Evolutionary conservation across 2,888 invertebrate genomes (phyloP), one percentile per base, ranked within the genome.

Genomic region (Crioceris asparagi): DNA sequence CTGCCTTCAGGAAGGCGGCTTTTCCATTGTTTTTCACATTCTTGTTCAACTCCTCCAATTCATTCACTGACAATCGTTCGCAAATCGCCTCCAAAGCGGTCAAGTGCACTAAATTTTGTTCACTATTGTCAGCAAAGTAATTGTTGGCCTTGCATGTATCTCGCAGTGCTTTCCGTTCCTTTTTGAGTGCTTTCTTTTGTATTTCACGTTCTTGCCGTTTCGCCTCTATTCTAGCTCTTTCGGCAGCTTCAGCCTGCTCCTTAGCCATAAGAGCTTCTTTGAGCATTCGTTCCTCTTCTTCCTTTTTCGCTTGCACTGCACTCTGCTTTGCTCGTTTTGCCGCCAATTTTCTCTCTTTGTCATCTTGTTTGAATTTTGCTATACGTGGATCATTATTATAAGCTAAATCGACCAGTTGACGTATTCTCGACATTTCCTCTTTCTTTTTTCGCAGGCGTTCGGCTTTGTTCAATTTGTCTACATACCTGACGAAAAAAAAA

Each of bases 381-480:
- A 99, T 90, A 50, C 98, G 72, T 1, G 96, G 96, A 68, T 99
- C 98, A 59, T 84, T 79, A 47, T 82, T 77, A 62, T 97, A 97
- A 0, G 96, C 92, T 60, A 87, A 72, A 59, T 99, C 97, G 33
- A 99, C 93, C 36, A 98, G 68, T 30, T 76, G 75, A 10, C 97
- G 72, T 50, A 99, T 83, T 49, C 98, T 70, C 1, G 83, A 73
- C 83, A 90, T 91, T 70, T 99, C 98, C 59, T 97, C 96, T 62
- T 97, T 97, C 68, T 96, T 94, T 57, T 87, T 75, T 58, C 94
- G 86, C 21, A 87, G 83, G 31, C 98, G 70, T 5, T 87, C 90
- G 2, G 76, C 82, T 70, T 92, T 94, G 62, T 99, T 99, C 63
- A 93, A 87, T 65, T 94, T 97, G 59, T 99, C 98, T 59, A 99